Conservation (phyloP, 2,113 vertebrate species). For the Coptodon bakossiorum region DNA sequence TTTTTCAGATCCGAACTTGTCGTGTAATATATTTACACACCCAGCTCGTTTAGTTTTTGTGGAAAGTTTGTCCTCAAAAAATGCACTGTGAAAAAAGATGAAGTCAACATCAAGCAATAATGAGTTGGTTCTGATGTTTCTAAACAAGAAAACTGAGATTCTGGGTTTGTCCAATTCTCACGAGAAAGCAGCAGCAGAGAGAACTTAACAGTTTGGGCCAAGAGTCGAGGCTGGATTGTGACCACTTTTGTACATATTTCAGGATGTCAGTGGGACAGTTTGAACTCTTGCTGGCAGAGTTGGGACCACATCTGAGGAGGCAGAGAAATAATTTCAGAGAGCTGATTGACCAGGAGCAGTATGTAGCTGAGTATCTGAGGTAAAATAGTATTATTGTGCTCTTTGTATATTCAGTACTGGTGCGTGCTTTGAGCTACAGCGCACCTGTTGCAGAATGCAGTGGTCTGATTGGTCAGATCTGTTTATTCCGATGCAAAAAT, state of each 20-base stretch:
- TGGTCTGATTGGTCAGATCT: background rate
- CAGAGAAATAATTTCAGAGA: background rate
- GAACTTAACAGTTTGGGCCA: background rate
- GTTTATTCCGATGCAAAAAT: background rate
- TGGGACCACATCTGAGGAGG: background rate
- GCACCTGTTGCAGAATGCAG: background rate
- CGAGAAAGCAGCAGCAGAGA: background rate
- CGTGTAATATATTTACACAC: background rate
- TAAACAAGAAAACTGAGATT: background rate
- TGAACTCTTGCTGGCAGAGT: background rate
- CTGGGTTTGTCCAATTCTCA: background rate
- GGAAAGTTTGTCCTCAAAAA: background rate
- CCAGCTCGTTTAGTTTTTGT: background rate
- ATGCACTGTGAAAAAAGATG: background rate
- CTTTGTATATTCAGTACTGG: background rate
- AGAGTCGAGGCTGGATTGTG: background rate
- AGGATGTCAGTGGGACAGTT: background rate
- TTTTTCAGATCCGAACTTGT: background rate
- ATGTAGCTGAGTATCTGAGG: background rate
- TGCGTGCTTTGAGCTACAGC: background rate
- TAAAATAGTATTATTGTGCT: background rate
- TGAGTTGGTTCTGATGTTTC: background rate
- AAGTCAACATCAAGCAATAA: background rate
- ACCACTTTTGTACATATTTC: background rate
- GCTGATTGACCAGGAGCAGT: background rate